These are phyloP conservation scores for Alectoris magna DNA, from an alignment of 2,797 vertebrate species.

Conservation along the genomic window DNA sequence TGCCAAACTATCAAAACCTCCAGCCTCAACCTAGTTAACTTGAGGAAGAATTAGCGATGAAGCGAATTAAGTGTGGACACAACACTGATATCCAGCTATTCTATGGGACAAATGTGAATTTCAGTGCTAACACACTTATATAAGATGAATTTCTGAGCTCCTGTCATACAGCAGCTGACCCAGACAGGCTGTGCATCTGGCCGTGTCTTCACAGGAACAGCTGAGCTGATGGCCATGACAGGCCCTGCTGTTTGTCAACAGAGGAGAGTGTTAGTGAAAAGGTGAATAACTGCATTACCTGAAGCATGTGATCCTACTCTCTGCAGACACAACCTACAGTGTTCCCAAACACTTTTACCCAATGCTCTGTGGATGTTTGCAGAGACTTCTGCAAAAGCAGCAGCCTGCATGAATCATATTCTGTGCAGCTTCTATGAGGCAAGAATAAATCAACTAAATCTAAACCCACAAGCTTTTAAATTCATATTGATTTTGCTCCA, in stretches of 20 bases:
- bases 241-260: not conserved
- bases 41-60: not conserved
- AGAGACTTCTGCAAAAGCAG: not conserved
- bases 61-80: not conserved
- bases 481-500: not conserved
- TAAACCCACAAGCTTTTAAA: not conserved
- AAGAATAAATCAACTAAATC: not conserved
- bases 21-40: not conserved
- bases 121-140: not conserved
- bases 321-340: not conserved
- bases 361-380: not conserved
- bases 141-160: accelerated
- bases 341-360: not conserved
- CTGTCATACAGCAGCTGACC: not conserved
- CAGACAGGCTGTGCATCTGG: accelerated
- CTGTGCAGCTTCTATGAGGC: not conserved
- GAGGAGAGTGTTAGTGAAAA: not conserved
- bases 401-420: not conserved
- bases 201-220: not conserved
- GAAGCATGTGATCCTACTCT: not conserved
- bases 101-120: not conserved
- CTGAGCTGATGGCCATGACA: not conserved
- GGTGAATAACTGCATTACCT: not conserved
- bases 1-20: not conserved
- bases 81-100: not conserved